phyloP scores from a whole-genome alignment of 1,140 invertebrate species.

The Drosophila sp. region DNA sequence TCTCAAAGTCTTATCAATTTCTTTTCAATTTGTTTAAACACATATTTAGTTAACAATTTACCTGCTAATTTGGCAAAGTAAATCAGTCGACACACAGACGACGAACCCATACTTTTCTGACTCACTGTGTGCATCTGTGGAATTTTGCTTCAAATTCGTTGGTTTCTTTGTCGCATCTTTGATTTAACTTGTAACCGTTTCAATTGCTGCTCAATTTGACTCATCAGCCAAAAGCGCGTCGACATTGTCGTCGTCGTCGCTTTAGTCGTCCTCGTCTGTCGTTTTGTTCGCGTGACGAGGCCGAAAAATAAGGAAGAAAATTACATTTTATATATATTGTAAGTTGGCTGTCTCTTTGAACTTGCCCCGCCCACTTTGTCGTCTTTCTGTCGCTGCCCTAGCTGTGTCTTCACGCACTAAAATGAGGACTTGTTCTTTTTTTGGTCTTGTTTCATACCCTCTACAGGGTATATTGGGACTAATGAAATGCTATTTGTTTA shows the following conservation, averaged over 20 bases:
- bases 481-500: no score
- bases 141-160: background rate
- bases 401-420: constrained; percentile 53
- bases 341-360: constrained; percentile 24
- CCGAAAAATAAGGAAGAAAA: constrained; percentile 47
- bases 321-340: constrained; percentile 67
- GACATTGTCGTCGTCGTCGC: constrained; percentile 33
- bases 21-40: background rate
- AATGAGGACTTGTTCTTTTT: constrained; percentile 46
- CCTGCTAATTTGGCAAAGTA: background rate
- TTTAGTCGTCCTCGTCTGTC: constrained; percentile 17
- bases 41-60: background rate
- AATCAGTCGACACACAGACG: background rate
- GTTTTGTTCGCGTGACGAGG: constrained; percentile 54
- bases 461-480: background rate
- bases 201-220: constrained; percentile 69
- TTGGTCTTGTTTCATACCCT: constrained; percentile 26
- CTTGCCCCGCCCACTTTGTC: constrained; percentile 8
- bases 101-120: background rate
- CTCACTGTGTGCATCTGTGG: constrained; percentile 18
- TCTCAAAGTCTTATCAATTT: background rate
- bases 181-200: constrained; percentile 35
- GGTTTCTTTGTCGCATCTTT: background rate
- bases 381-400: background rate
- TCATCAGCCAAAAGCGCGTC: constrained; percentile 62